These are phyloP conservation scores for Nothocercus nigrocapillus DNA, from an alignment of 2,113 vertebrate species.

Conservation along the genomic window DNA sequence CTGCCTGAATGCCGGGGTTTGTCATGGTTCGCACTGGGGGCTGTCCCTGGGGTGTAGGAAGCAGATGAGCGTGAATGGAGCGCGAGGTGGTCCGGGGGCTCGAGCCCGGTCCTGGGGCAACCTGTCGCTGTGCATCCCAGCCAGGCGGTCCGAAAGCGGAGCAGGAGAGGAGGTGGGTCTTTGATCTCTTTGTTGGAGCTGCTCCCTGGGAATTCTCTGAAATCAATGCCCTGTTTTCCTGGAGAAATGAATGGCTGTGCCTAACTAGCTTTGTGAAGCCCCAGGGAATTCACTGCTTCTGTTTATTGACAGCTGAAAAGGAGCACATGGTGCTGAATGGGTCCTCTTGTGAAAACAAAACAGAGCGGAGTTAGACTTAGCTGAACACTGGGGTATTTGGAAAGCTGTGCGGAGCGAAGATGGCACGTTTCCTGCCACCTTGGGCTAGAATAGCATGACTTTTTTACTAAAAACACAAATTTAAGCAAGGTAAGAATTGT, in stretches of 20 bases:
- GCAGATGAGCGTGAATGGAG: constrained; percentile 69
- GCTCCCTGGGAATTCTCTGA: constrained; percentile 81
- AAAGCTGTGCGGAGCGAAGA: constrained; percentile 71
- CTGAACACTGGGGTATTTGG: constrained; percentile 75
- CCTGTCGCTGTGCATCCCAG: constrained; percentile 74
- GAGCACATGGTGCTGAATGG: constrained; percentile 80
- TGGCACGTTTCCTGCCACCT: constrained; percentile 60
- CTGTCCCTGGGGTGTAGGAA: constrained; percentile 74
- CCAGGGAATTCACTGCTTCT: constrained; percentile 78
- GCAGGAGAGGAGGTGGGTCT: constrained; percentile 79
- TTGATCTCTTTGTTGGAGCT: constrained; percentile 82
- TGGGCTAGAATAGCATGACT: constrained; percentile 55
- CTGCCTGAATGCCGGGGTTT: constrained; percentile 67
- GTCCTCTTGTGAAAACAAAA: constrained; percentile 81
- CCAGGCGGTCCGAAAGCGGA: constrained; percentile 56
- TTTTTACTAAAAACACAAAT: constrained; percentile 26
- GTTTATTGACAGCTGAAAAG: constrained; percentile 85
- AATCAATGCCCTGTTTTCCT: constrained; percentile 85
- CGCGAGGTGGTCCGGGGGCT: constrained; percentile 61
- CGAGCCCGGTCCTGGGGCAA: constrained; percentile 62
- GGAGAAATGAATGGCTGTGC: constrained; percentile 80
- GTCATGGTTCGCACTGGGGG: constrained; percentile 73
- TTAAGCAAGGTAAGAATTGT: constrained; percentile 50
- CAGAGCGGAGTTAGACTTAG: constrained; percentile 75
- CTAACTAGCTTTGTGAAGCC: constrained; percentile 81